Base-by-base conservation (phyloP, 2,113 vertebrate species). In the Cygnus atratus region DNA sequence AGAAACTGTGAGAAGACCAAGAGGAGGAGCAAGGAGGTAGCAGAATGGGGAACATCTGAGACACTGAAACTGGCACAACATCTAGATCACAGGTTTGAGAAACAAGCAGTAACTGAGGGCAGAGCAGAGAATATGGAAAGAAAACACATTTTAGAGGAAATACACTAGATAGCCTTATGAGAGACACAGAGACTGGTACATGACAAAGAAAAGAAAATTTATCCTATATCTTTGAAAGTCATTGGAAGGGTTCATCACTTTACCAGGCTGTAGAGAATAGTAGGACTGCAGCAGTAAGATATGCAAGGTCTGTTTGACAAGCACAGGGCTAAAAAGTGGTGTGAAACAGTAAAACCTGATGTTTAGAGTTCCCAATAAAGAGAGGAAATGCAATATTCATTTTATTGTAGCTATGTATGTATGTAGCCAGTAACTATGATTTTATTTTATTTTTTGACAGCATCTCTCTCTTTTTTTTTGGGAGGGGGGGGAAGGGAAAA, bases 1-100 rank as follows among this genome's bases (percentile, higher is more conserved):
- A 68, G 33, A 65, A 31, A 66, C 24, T 2, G 0, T 39, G 43
- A 44, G n/a, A 91, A 48, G 6, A 44, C 15, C 21, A 39, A 77
- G 20, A 3, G 5, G 35, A 79, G 37, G 28, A 85, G 9, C 54
- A 43, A 72, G 18, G 37, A 37, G 8, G 2, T 22, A 31, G n/a
- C 41, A 78, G 44, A 22, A 33, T 55, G 11, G 10, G 31, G n/a
- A 28, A 37, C 6, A 31, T 52, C 6, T 2, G 4, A 41, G 19
- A 41, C 3, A 2, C 10, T 33, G 68, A 71, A 72, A 8, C 14
- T 8, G 2, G 43, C 26, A 33, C 10, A 54, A 6, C 0, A 0
- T 31, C 28, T 14, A 1, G 0, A 7, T 35, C 1, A 0, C 44
- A 13, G 31, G 4, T 35, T 6, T 66, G 52, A 62, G 11, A 39